Percentiles rank a stretch among this genome's conserved stretches.
Conservation (phyloP, 30 jellyfish, hydroid and myxozoan species). For the Cassiopea xamachana region DNA sequence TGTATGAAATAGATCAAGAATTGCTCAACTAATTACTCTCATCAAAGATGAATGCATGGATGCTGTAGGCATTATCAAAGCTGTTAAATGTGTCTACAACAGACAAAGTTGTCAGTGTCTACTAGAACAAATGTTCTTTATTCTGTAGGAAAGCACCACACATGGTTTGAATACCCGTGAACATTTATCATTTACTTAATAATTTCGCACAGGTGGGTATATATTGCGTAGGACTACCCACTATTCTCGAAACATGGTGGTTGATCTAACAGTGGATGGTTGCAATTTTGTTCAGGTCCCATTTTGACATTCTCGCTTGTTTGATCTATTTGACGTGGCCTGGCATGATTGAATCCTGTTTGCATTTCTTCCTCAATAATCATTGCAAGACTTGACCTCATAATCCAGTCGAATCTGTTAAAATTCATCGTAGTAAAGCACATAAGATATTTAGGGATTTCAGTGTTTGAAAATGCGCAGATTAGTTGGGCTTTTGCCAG, state of each 20-base stretch:
- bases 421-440: neutral
- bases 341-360: neutral
- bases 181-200: too few species aligned
- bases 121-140: too few species aligned
- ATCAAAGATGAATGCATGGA: too few species aligned
- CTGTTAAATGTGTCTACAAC: too few species aligned
- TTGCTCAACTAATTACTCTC: too few species aligned
- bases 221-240: neutral
- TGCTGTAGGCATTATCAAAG: too few species aligned
- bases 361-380: neutral
- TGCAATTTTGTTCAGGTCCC: neutral
- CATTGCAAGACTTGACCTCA: neutral
- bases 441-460: neutral
- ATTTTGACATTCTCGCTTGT: neutral
- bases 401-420: neutral
- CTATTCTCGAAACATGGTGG: neutral
- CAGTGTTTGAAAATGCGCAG: neutral
- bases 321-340: neutral
- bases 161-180: too few species aligned
- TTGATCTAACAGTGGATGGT: neutral
- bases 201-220: slow-evolving; percentile 13
- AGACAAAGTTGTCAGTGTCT: too few species aligned
- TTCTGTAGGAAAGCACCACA: too few species aligned
- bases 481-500: neutral
- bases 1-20: too few species aligned